Base-by-base conservation (phyloP, 2,797 vertebrate genomes). In the Hemitrygon akajei region DNA sequence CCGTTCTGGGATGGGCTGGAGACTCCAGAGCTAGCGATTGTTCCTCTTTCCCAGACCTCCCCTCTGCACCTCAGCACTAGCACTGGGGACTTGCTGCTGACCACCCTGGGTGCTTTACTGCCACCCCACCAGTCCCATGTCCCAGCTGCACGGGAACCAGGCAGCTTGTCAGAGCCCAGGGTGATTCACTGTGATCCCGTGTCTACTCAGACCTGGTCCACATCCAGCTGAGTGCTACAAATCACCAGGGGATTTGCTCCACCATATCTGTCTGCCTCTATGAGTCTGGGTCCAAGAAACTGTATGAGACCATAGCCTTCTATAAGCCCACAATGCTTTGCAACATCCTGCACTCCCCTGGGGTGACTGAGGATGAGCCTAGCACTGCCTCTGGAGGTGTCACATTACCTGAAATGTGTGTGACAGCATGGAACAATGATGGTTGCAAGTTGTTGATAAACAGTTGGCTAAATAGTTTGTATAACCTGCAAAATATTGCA, bases 171-270 rank as follows among this genome's bases (percentile, higher is more conserved):
- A 0, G 97, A 97, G 87, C 98, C 98, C 0, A 99, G 98, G 99
- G 96, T 99, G 93, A 98, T 99, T 95, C 98, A 98, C 0, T 96
- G 98, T 94, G 98, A 98, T 27, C 98, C 1, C 98, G 98, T 0
- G 98, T 98, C 25, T 99, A 99, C 96, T 99, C 99, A 0, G 99
- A 99, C 95, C 96, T 99, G 94, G 97, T 98, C 0, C 97, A 97
- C 80, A 27, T 99, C 11, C 97, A 98, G 95, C 94, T 98, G 94
- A 95, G 96, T 0, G 94, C 93, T 93, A 37, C 56, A 0, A 95
- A 96, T 12, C 34, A 94, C 12, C 93, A 94, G 0, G 84, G 56
- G 58, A 95, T 0, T 96, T 95, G 0, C 94, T 94, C 7, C 94
- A 95, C 3, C 96, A 96, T 96, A 75, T 99, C 99, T 0, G 98